Percentiles rank a stretch among this genome's conserved stretches.
These are phyloP conservation scores for Eurypyga helias DNA, from an alignment of 2,113 vertebrate genomes.

Conservation along the genomic window DNA sequence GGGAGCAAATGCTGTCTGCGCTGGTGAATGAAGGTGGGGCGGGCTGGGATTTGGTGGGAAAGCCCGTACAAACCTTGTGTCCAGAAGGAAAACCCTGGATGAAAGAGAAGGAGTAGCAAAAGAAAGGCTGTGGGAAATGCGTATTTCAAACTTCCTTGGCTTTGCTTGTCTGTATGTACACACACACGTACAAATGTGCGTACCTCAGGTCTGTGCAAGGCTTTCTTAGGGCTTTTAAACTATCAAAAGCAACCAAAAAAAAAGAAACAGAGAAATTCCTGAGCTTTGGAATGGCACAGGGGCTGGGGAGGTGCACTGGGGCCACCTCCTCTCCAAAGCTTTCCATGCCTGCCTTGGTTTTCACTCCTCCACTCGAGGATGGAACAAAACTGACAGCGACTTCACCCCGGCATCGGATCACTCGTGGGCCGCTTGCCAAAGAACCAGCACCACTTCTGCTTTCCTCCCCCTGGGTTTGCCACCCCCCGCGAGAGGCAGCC, in stretches of 20 bases:
- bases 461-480: neutral
- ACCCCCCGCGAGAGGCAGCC: neutral
- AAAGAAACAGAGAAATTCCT: neutral
- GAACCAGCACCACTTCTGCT: neutral
- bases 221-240: neutral
- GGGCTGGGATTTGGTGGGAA: neutral
- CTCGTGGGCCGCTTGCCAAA: neutral
- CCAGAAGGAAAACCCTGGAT: neutral
- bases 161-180: neutral
- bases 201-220: neutral
- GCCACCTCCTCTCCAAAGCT: neutral
- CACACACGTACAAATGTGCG: no score
- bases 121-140: neutral
- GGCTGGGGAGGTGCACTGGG: accelerated
- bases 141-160: neutral
- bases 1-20: neutral
- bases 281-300: neutral
- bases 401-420: neutral
- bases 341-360: neutral
- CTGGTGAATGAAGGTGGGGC: neutral
- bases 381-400: neutral
- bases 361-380: neutral
- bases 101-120: neutral
- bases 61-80: neutral
- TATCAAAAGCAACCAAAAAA: neutral